phyloP scores from a whole-genome alignment of 2,113 vertebrate species.

The Paradoxurus hermaphroditus region DNA sequence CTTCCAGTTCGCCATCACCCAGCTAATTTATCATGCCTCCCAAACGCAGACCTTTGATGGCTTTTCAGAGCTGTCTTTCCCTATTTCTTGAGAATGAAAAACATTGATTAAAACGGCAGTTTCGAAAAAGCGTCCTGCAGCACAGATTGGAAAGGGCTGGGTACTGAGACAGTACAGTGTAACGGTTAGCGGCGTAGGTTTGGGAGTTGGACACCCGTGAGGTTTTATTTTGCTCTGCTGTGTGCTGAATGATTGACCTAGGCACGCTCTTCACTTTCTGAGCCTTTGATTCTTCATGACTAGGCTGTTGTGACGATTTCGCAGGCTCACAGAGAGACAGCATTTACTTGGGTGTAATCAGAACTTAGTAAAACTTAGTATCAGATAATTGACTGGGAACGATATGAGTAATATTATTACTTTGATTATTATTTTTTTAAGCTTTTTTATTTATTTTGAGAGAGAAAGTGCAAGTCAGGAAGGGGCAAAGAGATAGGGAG shows the following conservation, averaged over 20 bases:
- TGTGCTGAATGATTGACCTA: background rate
- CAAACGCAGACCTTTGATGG: background rate
- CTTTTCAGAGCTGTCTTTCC: background rate
- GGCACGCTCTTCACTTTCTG: background rate
- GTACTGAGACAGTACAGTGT: background rate
- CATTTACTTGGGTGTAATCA: background rate
- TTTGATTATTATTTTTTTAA: background rate
- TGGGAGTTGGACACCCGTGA: fast-evolving
- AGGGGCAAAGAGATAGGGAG: no score
- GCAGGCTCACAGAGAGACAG: background rate
- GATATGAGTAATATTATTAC: background rate
- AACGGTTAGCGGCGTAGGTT: background rate
- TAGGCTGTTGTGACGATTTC: background rate
- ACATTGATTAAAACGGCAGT: background rate
- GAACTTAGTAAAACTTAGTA: background rate
- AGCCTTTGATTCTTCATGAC: background rate
- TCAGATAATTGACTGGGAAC: background rate
- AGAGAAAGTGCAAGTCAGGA: no score
- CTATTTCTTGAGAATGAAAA: background rate
- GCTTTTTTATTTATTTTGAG: no score
- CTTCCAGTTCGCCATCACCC: background rate
- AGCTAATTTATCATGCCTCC: background rate
- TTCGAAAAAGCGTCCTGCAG: background rate
- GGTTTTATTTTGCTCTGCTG: background rate
- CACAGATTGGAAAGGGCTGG: background rate